These are phyloP conservation scores for Siniperca knerii DNA, from an alignment of 2,113 vertebrate species.

Conservation along the genomic window DNA sequence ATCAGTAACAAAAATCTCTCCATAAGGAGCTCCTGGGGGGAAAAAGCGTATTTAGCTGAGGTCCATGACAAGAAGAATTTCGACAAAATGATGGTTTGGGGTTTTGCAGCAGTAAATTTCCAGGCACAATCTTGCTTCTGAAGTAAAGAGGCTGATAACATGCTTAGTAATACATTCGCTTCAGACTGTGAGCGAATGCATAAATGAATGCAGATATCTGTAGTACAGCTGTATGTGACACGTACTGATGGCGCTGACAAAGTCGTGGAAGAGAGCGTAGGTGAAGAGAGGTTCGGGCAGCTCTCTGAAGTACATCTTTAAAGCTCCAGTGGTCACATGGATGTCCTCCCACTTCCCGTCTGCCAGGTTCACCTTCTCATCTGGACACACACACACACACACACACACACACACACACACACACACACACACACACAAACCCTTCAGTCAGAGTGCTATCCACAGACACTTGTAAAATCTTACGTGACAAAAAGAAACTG, in stretches of 20 bases:
- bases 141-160: background rate
- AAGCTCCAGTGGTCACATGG: conserved; percentile 95
- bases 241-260: conserved; percentile 96
- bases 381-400: conserved; percentile 75
- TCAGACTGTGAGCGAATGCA: background rate
- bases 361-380: conserved; percentile 93
- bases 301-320: conserved; percentile 99
- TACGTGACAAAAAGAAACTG: background rate
- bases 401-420: conserved; percentile 21
- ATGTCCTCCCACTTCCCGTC: conserved; percentile 98
- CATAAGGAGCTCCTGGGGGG: background rate
- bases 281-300: conserved; percentile 96
- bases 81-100: background rate
- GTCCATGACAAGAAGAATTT: background rate
- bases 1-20: background rate
- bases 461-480: background rate
- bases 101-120: background rate
- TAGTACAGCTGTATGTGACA: conserved; percentile 27
- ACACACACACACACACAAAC: background rate
- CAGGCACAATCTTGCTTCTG: background rate
- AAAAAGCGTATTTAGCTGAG: background rate
- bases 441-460: background rate
- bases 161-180: background rate
- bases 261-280: conserved; percentile 92
- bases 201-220: background rate